These are phyloP conservation scores for Ganaspis sp. DNA, from an alignment of 1,140 invertebrate genomes.

Conservation along the genomic window DNA sequence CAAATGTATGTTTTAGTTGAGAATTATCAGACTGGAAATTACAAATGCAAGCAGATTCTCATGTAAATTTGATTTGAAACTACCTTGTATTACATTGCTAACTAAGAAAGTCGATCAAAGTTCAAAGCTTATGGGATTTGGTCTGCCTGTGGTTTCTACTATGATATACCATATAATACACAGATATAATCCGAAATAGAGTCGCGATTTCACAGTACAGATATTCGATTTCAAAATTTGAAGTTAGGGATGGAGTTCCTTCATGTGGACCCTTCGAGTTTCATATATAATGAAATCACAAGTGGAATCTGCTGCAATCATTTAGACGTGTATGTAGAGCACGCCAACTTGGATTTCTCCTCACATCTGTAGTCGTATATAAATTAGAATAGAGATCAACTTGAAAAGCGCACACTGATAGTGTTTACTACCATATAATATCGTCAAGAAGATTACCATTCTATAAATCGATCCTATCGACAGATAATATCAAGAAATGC, in stretches of 20 bases:
- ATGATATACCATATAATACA: background rate
- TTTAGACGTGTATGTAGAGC: background rate
- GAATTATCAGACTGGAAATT: background rate
- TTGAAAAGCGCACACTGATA: slow-evolving; percentile 2
- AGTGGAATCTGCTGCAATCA: slow-evolving; percentile 17
- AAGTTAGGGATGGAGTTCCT: slow-evolving; percentile 17
- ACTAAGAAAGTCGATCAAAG: slow-evolving; percentile 27
- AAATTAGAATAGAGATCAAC: background rate
- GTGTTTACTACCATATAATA: slow-evolving; percentile 3
- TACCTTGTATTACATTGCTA: background rate
- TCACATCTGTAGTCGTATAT: background rate
- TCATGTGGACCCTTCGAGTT: slow-evolving; percentile 27
- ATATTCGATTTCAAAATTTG: slow-evolving; percentile 16
- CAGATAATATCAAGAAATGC: slow-evolving; percentile 14
- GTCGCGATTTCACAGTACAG: slow-evolving; percentile 5
- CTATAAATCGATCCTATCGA: background rate
- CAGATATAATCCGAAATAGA: slow-evolving; percentile 10
- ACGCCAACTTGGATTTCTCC: background rate
- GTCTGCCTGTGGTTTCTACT: slow-evolving; percentile 15
- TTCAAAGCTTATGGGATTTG: slow-evolving; percentile 26
- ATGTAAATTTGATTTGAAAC: slow-evolving; percentile 24
- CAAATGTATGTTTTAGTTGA: too few relatives aligned
- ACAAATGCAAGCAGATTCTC: background rate
- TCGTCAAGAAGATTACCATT: slow-evolving; percentile 21
- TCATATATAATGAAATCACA: slow-evolving; percentile 21